Evolutionary conservation across 1,140 invertebrate genomes (phyloP), one percentile per base, ranked within the genome.

Genomic region (Homarus americanus): DNA sequence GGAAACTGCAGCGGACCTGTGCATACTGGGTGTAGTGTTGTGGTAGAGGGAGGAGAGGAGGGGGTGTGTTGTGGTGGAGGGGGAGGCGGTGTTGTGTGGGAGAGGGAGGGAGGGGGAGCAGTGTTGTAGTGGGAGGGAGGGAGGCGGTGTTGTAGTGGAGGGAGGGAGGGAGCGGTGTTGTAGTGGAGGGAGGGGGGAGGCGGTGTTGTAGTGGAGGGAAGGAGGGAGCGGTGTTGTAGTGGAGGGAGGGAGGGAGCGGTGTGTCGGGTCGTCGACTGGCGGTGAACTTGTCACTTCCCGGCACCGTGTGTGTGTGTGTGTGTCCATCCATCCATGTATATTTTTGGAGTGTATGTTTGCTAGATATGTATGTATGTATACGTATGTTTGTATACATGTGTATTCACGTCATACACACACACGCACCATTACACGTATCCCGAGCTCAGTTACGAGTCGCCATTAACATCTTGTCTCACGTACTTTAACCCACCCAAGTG

Each of bases 191-290:
- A 66, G n/a, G 80, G 38, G 53, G 38, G 63, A 69, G 53, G n/a
- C 7, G 58, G n/a, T n/a, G n/a, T n/a, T 20, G 40, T 2, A 32
- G 38, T 15, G 41, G 53, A 38, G 80, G 10, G 24, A 66, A 12
- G 44, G 53, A 24, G 12, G 53, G 63, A 20, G 58, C 32, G 53
- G n/a, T 34, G 2, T 49, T 66, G 49, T 34, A 38, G 2, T 7
- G 24, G 9, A 20, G 69, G 28, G 36, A 32, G 76, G 36, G 76
- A 1, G 44, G 40, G 44, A 28, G 44, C 15, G 44, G 20, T 34
- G 75, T 80, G 78, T 80, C 41, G 78, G 78, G 78, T 82, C 49
- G 79, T 36, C 79, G 49, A 82, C 82, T 84, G 82, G 63, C 44
- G 58, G 53, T 83, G 36, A 73, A 84, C 36, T 44, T 44, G 41